Conservation (phyloP, 2,113 vertebrate genomes). For the Scatophagus argus region DNA sequence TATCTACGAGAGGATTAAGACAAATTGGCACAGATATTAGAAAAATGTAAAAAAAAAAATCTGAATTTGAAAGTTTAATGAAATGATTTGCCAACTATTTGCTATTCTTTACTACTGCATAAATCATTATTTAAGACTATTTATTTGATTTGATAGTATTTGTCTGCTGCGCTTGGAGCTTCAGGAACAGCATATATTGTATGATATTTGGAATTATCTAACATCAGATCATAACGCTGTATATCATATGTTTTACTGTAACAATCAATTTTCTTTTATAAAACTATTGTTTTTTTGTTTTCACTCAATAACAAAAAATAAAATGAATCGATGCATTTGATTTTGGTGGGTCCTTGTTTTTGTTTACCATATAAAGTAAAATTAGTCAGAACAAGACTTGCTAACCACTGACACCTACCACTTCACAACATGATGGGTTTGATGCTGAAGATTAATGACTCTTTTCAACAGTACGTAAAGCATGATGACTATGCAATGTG, state of each 20-base stretch:
- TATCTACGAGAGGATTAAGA: conserved; percentile 85
- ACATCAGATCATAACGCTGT: background rate
- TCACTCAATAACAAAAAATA: background rate
- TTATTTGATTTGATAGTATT: conserved; percentile 60
- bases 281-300: conserved; percentile 16
- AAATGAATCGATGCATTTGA: background rate
- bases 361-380: too few relatives aligned
- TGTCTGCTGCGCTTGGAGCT: background rate
- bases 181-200: background rate
- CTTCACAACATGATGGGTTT: too few relatives aligned
- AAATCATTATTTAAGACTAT: conserved; percentile 57
- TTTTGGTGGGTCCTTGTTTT: background rate
- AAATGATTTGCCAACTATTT: background rate
- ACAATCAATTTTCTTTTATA: conserved; percentile 36
- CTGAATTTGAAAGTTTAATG: background rate
- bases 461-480: too few relatives aligned
- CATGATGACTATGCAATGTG: too few relatives aligned
- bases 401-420: too few relatives aligned
- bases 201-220: background rate
- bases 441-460: too few relatives aligned
- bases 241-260: conserved; percentile 31
- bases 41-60: background rate
- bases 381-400: too few relatives aligned
- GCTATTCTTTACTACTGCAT: background rate
- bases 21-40: background rate